phyloP scores from a whole-genome alignment of 2,797 vertebrate species.

The Mycteria americana region DNA sequence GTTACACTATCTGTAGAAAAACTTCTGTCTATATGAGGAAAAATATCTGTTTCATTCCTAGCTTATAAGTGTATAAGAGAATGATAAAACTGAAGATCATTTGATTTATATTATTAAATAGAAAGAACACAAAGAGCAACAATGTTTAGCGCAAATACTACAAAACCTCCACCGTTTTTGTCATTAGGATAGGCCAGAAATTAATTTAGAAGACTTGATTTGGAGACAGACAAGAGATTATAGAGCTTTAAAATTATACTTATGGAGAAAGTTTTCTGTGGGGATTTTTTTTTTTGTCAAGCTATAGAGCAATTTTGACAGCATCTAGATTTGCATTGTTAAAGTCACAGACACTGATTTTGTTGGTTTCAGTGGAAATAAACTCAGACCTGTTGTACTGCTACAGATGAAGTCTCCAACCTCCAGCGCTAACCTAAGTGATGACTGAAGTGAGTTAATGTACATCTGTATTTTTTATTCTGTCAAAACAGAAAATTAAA shows the following conservation, averaged over 20 bases:
- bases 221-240: background rate
- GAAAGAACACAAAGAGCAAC: background rate
- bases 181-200: background rate
- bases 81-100: background rate
- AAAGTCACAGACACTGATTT: background rate
- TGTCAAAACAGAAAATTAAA: background rate
- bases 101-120: background rate
- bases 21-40: background rate
- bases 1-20: background rate
- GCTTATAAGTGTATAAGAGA: background rate
- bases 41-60: background rate
- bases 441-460: background rate
- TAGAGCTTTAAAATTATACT: background rate
- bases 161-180: background rate
- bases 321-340: background rate
- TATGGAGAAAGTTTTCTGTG: background rate
- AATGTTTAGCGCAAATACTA: background rate
- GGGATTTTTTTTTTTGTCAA: background rate
- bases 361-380: background rate
- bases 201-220: background rate
- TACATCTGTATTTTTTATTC: background rate
- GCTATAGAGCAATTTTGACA: background rate
- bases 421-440: background rate
- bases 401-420: background rate
- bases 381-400: background rate